Evolutionary conservation across 2,888 invertebrate genomes (phyloP), one percentile per base, ranked within the genome.

Genomic region (Sisyra terminalis): DNA sequence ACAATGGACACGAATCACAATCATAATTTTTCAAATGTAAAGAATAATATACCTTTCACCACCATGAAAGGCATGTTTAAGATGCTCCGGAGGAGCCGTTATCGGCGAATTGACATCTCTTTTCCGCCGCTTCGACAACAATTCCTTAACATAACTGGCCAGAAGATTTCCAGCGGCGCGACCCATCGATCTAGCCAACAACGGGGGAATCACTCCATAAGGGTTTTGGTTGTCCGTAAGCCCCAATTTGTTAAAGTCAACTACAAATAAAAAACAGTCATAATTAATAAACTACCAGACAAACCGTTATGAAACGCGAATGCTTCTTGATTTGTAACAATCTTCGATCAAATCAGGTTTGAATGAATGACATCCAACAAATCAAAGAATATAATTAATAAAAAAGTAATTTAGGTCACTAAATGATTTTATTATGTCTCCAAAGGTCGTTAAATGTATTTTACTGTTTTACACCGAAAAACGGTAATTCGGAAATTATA

Each of bases 161-260:
- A 77, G 64, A 48, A 77, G 58, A 43, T 73, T 69, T 1, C 81
- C 78, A 1, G 84, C 83, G 7, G 78, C 71, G 49, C 75, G 69
- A 3, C 85, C 79, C 71, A 85, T 76, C 3, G 82, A 81, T 47
- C 85, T 65, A 1, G 79, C 78, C 49, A 87, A 70, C 3, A 84
- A 65, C 1, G 84, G 79, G 0, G 86, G 85, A 44, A 86, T 60
- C 36, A 78, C 78, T 11, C 87, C 87, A 54, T 83, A 78, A 0
- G 87, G 87, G 63, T 87, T 87, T 57, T 86, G 83, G 57, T 87
- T 86, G 57, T 87, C 87, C n/a, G 87, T 87, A 51, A 87, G 59
- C 10, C 87, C 87, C 49, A 87, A 63, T 58, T 83, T 82, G 60
- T 85, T 84, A 57, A 87, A 86, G 55, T 86, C 84, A 59, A 87